phyloP scores from a whole-genome alignment of 2,113 vertebrate species.

The Bos taurus region ARS-UCD2.0 NC_037338.1:105152501-105153000 shows the following conservation, averaged over 20 bases:
- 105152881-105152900: accelerated
- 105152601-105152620: accelerated
- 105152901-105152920: accelerated
- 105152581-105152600: neutral
- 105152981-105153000: neutral
- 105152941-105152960: neutral
- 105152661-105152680: neutral
- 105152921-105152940: neutral
- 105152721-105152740: neutral
- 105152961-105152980: no score
- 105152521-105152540: accelerated
- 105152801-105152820: neutral
- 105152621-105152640: neutral
- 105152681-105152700: accelerated
- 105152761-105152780: neutral
- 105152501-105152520: accelerated
- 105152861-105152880: accelerated
- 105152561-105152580: neutral
- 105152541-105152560: accelerated
- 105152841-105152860: neutral
- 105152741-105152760: neutral
- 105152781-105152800: neutral
- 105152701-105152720: neutral
- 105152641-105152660: neutral
- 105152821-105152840: neutral